phyloP scores from a whole-genome alignment of 2,797 vertebrate genomes.

The Betta splendens region DNA sequence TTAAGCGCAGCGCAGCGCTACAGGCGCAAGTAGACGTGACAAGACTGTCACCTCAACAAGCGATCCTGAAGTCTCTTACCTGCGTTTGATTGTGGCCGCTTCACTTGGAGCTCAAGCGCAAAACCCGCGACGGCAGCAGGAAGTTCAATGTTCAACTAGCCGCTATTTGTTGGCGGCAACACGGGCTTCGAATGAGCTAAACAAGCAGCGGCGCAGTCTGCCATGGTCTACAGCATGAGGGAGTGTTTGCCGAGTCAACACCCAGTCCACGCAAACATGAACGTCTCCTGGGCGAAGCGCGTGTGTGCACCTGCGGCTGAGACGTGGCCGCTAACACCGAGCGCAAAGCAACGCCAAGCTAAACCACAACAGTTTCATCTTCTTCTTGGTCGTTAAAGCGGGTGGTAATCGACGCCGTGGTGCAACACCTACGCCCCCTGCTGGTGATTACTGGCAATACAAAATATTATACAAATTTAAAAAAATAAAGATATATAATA shows the following conservation, averaged over 20 bases:
- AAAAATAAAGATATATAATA: no score
- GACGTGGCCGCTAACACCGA: constrained; percentile 32
- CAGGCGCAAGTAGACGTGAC: no score
- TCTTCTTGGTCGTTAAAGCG: background rate
- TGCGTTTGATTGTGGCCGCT: background rate
- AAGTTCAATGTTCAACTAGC: constrained; percentile 43
- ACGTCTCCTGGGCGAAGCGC: rapidly evolving
- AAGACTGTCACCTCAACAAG: no score
- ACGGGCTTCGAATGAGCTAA: no score
- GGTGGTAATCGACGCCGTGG: background rate
- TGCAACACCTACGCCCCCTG: background rate
- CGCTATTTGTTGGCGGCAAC: background rate
- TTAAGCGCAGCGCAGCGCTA: no score
- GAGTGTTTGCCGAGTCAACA: no score
- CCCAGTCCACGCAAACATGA: rapidly evolving
- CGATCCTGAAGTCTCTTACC: constrained; percentile 36
- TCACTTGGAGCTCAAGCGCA: background rate
- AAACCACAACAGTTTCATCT: background rate
- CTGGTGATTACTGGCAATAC: background rate
- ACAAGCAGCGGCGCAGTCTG: background rate
- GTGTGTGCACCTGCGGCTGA: constrained; percentile 2
- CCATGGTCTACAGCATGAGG: background rate
- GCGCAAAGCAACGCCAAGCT: constrained; percentile 6
- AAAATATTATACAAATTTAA: no score
- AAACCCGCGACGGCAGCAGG: constrained; percentile 7